These are phyloP conservation scores for Mycteria americana DNA, from an alignment of 2,797 vertebrate genomes.

Conservation along the genomic window DNA sequence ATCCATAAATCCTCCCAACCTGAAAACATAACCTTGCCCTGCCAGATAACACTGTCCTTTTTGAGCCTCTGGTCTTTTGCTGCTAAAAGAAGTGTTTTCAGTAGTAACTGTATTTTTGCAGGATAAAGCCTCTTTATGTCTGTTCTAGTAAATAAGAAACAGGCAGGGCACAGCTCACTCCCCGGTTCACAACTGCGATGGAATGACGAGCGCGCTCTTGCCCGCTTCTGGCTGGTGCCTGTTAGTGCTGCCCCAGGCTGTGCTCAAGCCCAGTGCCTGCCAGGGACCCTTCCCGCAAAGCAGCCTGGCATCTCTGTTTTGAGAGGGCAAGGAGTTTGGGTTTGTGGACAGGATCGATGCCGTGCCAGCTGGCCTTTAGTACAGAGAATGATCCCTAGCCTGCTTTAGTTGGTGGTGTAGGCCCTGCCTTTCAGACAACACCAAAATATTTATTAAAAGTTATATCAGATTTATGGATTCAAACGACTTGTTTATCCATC, in stretches of 20 bases:
- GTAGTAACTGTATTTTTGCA: neutral
- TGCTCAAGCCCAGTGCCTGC: neutral
- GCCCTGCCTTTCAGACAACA: neutral
- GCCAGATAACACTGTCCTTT: neutral
- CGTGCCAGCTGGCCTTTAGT: neutral
- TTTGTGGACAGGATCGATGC: neutral
- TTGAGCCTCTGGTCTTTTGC: neutral
- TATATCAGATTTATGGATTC: neutral
- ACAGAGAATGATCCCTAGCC: neutral
- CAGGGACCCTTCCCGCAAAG: neutral
- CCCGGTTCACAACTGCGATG: neutral
- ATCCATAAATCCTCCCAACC: neutral
- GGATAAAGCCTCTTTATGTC: neutral
- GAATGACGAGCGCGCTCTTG: neutral
- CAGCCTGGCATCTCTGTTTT: neutral
- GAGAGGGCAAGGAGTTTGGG: accelerated
- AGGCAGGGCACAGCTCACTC: neutral
- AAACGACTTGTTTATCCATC: neutral
- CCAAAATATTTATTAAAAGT: neutral
- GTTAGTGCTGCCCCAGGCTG: accelerated
- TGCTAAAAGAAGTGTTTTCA: neutral
- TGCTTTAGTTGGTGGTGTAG: neutral
- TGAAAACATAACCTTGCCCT: neutral
- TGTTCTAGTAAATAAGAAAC: neutral
- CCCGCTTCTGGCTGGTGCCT: accelerated